A percentile compares a stretch with the other conserved stretches of the same genome.
These are phyloP conservation scores for Onychomys torridus DNA, from an alignment of 2,797 vertebrate genomes.

Conservation along the genomic window DNA sequence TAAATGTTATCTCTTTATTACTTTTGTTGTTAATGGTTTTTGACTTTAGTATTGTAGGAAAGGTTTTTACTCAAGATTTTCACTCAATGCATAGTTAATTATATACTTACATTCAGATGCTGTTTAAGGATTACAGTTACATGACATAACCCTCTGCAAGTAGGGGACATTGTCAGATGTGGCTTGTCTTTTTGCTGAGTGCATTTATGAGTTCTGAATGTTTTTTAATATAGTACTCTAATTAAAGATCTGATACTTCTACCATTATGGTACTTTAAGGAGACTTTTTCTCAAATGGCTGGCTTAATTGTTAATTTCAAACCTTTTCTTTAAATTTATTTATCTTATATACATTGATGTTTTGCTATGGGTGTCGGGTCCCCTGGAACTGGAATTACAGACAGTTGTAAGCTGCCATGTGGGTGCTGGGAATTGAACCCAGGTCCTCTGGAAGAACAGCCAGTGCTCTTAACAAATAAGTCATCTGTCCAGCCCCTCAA, in stretches of 20 bases:
- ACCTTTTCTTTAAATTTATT: background rate
- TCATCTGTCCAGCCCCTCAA: background rate
- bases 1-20: conserved; percentile 43
- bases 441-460: too few relatives aligned
- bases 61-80: background rate
- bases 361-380: too few relatives aligned
- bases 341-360: too few relatives aligned
- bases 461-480: too few relatives aligned
- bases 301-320: conserved; percentile 56
- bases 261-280: background rate
- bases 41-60: conserved; percentile 21
- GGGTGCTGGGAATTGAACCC: too few relatives aligned
- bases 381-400: too few relatives aligned
- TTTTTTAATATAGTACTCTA: background rate
- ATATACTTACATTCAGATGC: conserved; percentile 3
- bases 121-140: background rate
- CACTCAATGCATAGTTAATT: background rate
- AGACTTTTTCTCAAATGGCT: background rate
- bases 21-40: conserved; percentile 10
- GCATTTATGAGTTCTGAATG: background rate
- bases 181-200: background rate
- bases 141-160: background rate
- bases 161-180: background rate
- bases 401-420: too few relatives aligned
- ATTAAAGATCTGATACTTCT: conserved; percentile 9